Percentiles rank a stretch among this genome's conserved stretches.
Conservation (phyloP, 2,797 vertebrate species). For the Acanthopagrus latus region DNA sequence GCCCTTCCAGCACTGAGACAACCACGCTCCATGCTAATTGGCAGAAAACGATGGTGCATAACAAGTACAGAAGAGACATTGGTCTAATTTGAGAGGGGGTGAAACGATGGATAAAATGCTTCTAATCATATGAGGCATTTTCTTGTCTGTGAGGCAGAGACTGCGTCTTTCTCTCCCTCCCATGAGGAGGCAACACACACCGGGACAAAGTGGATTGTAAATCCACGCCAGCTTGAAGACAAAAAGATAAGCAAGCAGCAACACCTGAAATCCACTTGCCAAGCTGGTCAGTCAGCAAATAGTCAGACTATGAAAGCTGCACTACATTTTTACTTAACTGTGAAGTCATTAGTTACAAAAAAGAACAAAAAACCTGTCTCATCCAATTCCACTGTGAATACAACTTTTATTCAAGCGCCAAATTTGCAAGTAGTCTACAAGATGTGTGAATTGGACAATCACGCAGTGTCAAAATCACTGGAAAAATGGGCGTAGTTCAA, state of each 20-base stretch:
- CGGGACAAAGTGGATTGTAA: constrained; percentile 29
- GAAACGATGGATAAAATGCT: constrained; percentile 77
- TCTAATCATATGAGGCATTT: constrained; percentile 70
- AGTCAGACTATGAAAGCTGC: constrained; percentile 19
- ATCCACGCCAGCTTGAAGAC: constrained; percentile 29
- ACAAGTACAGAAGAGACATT: constrained; percentile 70
- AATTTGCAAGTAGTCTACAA: constrained; percentile 53
- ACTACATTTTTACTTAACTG: constrained; percentile 34
- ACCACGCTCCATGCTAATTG: constrained; percentile 75
- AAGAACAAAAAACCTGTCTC: constrained; percentile 32
- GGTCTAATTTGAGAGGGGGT: constrained; percentile 74
- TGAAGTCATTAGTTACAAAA: constrained; percentile 44
- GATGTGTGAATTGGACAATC: constrained; percentile 70
- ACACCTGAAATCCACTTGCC: constrained; percentile 42
- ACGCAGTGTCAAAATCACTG: constrained; percentile 62
- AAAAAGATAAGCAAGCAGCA: constrained; percentile 25
- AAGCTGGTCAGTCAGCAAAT: constrained; percentile 39
- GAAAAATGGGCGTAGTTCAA: constrained; percentile 53
- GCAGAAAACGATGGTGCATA: constrained; percentile 76
- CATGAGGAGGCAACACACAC: constrained; percentile 38
- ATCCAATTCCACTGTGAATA: constrained; percentile 53
- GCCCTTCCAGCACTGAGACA: constrained; percentile 58
- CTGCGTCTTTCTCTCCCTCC: constrained; percentile 31
- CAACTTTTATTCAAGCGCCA: constrained; percentile 55
- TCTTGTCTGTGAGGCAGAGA: constrained; percentile 54